Conservation (phyloP, 2,797 vertebrate species). For the Protonibea diacanthus region DNA sequence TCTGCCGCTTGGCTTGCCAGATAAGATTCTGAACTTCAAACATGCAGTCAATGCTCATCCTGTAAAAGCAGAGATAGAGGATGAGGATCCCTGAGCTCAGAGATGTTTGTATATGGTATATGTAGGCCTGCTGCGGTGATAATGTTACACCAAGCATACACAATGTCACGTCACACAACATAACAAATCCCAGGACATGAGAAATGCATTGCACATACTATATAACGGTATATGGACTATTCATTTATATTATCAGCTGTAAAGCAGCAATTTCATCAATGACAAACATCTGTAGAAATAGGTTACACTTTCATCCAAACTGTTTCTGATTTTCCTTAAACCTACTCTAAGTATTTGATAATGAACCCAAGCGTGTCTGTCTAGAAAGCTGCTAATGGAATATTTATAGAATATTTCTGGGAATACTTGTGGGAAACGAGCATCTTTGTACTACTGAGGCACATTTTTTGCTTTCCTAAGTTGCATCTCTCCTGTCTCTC, state of each 20-base stretch:
- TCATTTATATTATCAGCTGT: constrained; percentile 36
- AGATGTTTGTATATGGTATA: constrained; percentile 45
- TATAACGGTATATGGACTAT: neutral
- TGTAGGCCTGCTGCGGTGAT: constrained; percentile 40
- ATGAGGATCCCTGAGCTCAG: constrained; percentile 34
- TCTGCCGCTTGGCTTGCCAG: constrained; percentile 70
- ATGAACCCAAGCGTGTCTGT: constrained; percentile 67
- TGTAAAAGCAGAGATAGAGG: constrained; percentile 64
- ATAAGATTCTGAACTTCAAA: constrained; percentile 80
- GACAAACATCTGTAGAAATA: constrained; percentile 59
- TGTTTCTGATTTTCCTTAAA: constrained; percentile 61
- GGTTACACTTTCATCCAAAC: constrained; percentile 64
- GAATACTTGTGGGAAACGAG: constrained; percentile 68
- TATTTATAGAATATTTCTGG: constrained; percentile 77
- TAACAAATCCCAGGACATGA: constrained; percentile 1
- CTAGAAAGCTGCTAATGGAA: constrained; percentile 73
- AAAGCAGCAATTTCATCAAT: constrained; percentile 51
- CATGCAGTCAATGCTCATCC: constrained; percentile 67
- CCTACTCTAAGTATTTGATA: constrained; percentile 65
- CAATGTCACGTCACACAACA: constrained; percentile 1
- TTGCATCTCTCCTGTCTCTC: constrained; percentile 35
- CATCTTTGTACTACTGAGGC: constrained; percentile 65
- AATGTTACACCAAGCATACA: constrained; percentile 28
- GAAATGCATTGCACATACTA: constrained; percentile 12
- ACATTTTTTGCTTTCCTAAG: constrained; percentile 51